A percentile compares a stretch with the other conserved stretches of the same genome.
These are phyloP conservation scores for Leptestheria dahalacensis DNA, from an alignment of 1,140 invertebrate genomes.

Conservation along the genomic window DNA sequence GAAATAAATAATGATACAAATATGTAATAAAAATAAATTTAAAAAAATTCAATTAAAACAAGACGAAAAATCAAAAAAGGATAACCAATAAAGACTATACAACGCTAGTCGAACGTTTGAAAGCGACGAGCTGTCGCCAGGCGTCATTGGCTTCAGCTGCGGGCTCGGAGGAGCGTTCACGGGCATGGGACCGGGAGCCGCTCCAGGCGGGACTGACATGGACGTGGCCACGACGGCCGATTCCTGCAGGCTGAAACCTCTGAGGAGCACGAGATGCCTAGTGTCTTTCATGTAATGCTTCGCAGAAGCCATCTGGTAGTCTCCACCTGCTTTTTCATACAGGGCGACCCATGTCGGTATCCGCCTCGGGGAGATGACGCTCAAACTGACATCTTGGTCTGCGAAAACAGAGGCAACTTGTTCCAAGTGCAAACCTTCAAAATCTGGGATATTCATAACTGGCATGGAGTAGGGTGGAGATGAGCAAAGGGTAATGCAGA, in stretches of 20 bases:
- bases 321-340: conserved; percentile 71
- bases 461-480: conserved; percentile 80
- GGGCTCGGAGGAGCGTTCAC: neutral
- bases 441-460: conserved; percentile 51
- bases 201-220: too few relatives aligned
- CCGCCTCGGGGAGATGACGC: conserved; percentile 73
- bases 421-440: conserved; percentile 52
- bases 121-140: too few relatives aligned
- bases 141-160: neutral
- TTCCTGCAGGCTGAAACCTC: conserved; percentile 64
- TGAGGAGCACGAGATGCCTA: conserved; percentile 62
- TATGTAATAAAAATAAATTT: too few relatives aligned
- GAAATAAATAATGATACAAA: too few relatives aligned
- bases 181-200: neutral
- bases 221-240: conserved; percentile 36
- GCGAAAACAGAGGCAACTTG: conserved; percentile 54
- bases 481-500: conserved; percentile 80
- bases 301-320: conserved; percentile 54
- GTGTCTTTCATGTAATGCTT: conserved; percentile 85
- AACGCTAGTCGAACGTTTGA: too few relatives aligned
- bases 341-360: conserved; percentile 60
- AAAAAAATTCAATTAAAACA: too few relatives aligned
- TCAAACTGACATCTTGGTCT: conserved; percentile 66
- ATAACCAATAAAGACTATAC: too few relatives aligned
- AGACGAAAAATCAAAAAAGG: too few relatives aligned